A percentile compares a stretch with the other conserved stretches of the same genome.
phyloP scores from a whole-genome alignment of 2,888 invertebrate species.

The Peribatodes rhomboidaria region DNA sequence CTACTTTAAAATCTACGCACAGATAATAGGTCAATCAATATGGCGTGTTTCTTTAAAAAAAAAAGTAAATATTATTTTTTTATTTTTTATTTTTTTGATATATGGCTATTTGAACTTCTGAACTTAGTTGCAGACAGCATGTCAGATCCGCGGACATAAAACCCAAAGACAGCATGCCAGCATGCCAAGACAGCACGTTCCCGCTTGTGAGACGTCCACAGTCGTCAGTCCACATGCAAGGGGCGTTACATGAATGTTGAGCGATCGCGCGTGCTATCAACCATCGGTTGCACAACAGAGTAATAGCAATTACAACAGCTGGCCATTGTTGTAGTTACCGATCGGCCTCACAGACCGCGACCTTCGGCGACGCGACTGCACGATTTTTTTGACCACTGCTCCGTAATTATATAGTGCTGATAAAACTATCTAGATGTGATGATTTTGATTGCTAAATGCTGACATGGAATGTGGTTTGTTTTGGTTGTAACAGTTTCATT shows the following conservation, averaged over 20 bases:
- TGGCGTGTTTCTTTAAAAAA: too few relatives aligned
- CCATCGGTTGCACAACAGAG: conserved; percentile 78
- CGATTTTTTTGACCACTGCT: conserved; percentile 79
- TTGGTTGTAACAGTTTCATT: not conserved
- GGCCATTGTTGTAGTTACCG: conserved; percentile 80
- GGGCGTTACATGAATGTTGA: conserved; percentile 48
- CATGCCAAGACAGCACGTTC: conserved; percentile 17
- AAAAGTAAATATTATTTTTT: too few relatives aligned
- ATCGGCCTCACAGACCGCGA: conserved; percentile 75
- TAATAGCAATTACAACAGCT: conserved; percentile 85
- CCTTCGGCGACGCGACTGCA: conserved; percentile 78
- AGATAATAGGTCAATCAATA: too few relatives aligned
- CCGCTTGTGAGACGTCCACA: not conserved
- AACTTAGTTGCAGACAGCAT: not conserved
- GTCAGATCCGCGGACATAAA: not conserved
- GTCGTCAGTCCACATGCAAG: conserved; percentile 28
- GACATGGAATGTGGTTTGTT: not conserved
- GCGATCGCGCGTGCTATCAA: conserved; percentile 68
- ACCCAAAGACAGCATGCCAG: too few relatives aligned
- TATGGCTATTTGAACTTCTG: too few relatives aligned
- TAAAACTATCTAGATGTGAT: conserved; percentile 40
- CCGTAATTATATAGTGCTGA: conserved; percentile 58
- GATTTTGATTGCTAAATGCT: not conserved
- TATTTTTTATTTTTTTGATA: too few relatives aligned
- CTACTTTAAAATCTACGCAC: too few relatives aligned